These are phyloP conservation scores for Ifrita kowaldi DNA, from an alignment of 2,113 vertebrate genomes.

Conservation along the genomic window DNA sequence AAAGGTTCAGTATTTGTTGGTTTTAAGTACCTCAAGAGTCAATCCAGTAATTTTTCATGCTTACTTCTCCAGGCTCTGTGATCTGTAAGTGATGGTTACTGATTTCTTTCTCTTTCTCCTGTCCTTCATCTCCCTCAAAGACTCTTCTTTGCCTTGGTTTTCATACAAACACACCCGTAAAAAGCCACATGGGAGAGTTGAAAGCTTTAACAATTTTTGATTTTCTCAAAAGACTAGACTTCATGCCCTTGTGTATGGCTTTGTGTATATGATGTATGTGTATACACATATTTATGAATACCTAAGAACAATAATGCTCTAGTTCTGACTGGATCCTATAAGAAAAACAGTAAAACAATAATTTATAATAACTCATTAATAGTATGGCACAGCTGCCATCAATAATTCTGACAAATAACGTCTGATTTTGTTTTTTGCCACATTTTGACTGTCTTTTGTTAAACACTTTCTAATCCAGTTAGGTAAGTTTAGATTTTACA, in stretches of 20 bases:
- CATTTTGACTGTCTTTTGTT: neutral
- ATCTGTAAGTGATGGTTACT: constrained; percentile 5
- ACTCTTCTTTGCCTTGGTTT: neutral
- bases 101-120: constrained; percentile 2
- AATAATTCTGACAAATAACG: neutral
- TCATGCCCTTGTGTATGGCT: neutral
- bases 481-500: neutral
- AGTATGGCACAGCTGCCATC: neutral
- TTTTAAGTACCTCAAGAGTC: constrained; percentile 52
- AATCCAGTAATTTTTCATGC: constrained; percentile 31
- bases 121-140: neutral
- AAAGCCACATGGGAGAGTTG: neutral
- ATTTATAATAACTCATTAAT: neutral
- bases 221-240: neutral
- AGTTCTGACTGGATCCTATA: neutral
- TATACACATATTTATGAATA: neutral
- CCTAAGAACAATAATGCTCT: neutral
- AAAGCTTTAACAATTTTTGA: neutral
- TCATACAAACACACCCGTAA: neutral
- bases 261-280: neutral
- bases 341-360: neutral
- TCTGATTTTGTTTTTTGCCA: neutral
- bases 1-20: constrained; percentile 54
- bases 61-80: neutral
- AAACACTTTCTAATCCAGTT: neutral